Evolutionary conservation across 2,888 invertebrate genomes (phyloP).

Genomic region (Lithosia quadra): DNA sequence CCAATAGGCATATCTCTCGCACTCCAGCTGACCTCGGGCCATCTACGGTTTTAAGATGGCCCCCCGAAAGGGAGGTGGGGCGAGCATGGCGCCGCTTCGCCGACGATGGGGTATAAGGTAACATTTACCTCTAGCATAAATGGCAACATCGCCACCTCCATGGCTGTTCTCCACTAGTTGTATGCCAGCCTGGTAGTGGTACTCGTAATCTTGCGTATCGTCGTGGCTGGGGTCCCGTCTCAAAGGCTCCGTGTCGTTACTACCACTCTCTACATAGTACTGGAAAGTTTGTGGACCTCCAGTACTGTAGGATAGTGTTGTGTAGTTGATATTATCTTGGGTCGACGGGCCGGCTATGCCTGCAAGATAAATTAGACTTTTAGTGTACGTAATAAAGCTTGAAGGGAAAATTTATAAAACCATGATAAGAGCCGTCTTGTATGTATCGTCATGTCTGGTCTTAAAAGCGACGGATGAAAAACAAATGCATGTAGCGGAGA

Average conservation of each 20-base stretch:
- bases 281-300: conserved; percentile 91
- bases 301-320: conserved; percentile 92
- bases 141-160: conserved; percentile 94
- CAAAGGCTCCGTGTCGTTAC: conserved; percentile 66
- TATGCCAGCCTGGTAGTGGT: conserved; percentile 90
- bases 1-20: too few species aligned
- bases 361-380: conserved; percentile 53
- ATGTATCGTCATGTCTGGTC: too few species aligned
- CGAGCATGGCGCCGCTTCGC: too few species aligned
- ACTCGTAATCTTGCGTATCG: conserved; percentile 89
- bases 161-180: conserved; percentile 92
- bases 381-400: too few species aligned
- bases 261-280: conserved; percentile 64
- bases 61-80: too few species aligned
- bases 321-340: conserved; percentile 89
- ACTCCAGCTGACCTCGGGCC: too few species aligned
- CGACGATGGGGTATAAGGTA: too few species aligned
- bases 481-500: too few species aligned
- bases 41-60: too few species aligned
- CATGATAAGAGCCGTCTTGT: too few species aligned
- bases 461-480: too few species aligned
- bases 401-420: too few species aligned
- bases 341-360: conserved; percentile 89
- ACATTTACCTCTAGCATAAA: conserved; percentile 93
- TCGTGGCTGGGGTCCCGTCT: conserved; percentile 88